phyloP scores from a whole-genome alignment of 2,113 vertebrate genomes.

The Alaudala cheleensis region DNA sequence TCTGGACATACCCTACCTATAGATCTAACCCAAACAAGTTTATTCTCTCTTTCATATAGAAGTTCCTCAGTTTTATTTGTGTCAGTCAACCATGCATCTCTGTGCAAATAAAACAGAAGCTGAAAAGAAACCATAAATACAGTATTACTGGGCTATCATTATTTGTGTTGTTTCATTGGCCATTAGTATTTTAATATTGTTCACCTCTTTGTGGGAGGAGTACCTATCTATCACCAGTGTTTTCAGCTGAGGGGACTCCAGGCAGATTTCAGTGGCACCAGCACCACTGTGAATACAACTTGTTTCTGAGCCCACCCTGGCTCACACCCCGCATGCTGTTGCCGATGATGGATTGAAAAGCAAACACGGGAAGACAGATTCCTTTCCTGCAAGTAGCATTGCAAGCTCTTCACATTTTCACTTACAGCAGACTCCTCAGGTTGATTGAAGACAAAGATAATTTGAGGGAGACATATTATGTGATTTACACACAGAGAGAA shows the following conservation, averaged over 20 bases:
- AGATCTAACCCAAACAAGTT: background rate
- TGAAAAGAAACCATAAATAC: background rate
- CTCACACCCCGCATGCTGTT: rapidly evolving
- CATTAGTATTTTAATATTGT: background rate
- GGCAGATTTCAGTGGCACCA: background rate
- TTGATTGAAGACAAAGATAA: background rate
- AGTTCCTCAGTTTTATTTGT: background rate
- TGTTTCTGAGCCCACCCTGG: background rate
- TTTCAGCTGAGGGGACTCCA: background rate
- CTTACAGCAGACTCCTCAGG: background rate
- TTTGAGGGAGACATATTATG: background rate
- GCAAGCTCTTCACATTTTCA: background rate
- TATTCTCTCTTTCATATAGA: background rate
- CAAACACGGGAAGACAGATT: background rate
- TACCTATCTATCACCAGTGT: background rate
- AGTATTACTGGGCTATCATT: background rate
- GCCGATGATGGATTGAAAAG: rapidly evolving
- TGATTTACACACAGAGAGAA: background rate
- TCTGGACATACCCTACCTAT: background rate
- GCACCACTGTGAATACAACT: background rate
- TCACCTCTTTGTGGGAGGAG: background rate
- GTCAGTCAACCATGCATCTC: background rate
- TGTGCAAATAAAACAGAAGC: background rate
- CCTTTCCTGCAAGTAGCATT: background rate
- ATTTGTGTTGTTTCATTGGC: background rate